Evolutionary conservation across 2,888 invertebrate species (phyloP), one percentile per base, ranked within the genome.

Genomic region (Notocelia uddmanniana): DNA sequence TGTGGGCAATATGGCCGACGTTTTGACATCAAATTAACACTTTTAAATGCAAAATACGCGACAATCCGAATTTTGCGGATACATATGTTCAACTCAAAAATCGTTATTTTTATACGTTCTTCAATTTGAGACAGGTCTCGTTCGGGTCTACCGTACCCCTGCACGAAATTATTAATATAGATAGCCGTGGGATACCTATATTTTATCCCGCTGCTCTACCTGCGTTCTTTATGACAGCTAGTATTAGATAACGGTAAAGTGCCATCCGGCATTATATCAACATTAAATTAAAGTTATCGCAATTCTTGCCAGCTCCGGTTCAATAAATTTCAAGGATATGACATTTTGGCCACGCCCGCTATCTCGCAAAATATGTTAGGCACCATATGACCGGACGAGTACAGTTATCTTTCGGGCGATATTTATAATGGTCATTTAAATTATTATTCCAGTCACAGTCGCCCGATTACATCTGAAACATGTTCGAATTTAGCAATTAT

Each of bases 391-490:
- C 83, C 82, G 82, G 86, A 87, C 87, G 74, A 87, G 79, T 86
- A 91, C 91, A 86, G 91, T 90, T 91, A 90, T 79, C 71, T 77
- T 83, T 83, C 78, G 80, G 81, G 80, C 77, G 79, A 80, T 80
- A 83, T 79, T 83, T 83, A 84, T 85, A 86, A 87, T 86, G 80
- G 64, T 79, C 79, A 84, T 81, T 79, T 77, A 81, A 83, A 83
- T 87, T 85, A 80, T 84, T 87, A 88, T 87, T 87, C 86, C 82
- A 82, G 79, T 76, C 83, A 78, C 82, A 81, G 74, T 77, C 77
- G 71, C 37, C 70, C 74, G 85, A 83, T 83, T 82, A 74, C 76
- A 87, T 88, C 87, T 81, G 77, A 76, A 79, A 80, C 82, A 81
- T 78, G 81, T 78, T 74, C 77, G 74, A 78, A 80, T 77, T 78